Percentiles rank a stretch among this genome's conserved stretches.
phyloP scores from a whole-genome alignment of 2,888 invertebrate species.

The Sabatieria punctata region DNA sequence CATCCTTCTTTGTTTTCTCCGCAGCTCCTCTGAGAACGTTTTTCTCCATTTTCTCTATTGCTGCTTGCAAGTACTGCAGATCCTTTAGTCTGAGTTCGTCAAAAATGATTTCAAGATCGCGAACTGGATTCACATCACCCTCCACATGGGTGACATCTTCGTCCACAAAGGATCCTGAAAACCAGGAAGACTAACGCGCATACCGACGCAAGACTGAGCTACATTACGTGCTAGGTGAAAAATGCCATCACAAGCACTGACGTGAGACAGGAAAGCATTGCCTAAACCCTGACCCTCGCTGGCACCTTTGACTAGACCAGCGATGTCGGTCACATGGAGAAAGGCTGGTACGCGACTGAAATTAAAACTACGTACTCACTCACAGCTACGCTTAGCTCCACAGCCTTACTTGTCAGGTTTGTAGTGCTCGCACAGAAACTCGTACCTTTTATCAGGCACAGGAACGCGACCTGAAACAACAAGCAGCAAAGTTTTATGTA shows the following conservation, averaged over 20 bases:
- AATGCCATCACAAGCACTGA: slow-evolving; percentile 88
- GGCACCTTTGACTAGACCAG: slow-evolving; percentile 87
- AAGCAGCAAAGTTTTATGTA: too few relatives aligned
- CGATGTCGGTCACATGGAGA: slow-evolving; percentile 87
- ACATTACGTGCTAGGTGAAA: slow-evolving; percentile 53
- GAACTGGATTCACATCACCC: slow-evolving; percentile 84
- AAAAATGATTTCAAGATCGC: slow-evolving; percentile 81
- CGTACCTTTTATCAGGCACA: slow-evolving; percentile 83
- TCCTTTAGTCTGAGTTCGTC: slow-evolving; percentile 80
- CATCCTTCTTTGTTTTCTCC: slow-evolving; percentile 85
- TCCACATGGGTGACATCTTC: slow-evolving; percentile 46
- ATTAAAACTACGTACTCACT: not conserved
- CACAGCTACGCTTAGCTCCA: slow-evolving; percentile 15
- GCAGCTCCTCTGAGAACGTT: slow-evolving; percentile 52
- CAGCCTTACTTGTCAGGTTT: slow-evolving; percentile 69
- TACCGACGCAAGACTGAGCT: not conserved
- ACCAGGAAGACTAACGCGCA: not conserved
- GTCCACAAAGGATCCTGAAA: slow-evolving; percentile 41
- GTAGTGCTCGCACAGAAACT: slow-evolving; percentile 77
- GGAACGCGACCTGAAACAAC: slow-evolving; percentile 67
- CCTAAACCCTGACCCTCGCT: slow-evolving; percentile 90
- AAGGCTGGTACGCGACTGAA: slow-evolving; percentile 72
- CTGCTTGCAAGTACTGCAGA: slow-evolving; percentile 57
- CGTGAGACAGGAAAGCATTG: slow-evolving; percentile 89
- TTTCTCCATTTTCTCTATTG: slow-evolving; percentile 70